phyloP scores from a whole-genome alignment of 2,888 invertebrate genomes.

The Melanostoma scalare region DNA sequence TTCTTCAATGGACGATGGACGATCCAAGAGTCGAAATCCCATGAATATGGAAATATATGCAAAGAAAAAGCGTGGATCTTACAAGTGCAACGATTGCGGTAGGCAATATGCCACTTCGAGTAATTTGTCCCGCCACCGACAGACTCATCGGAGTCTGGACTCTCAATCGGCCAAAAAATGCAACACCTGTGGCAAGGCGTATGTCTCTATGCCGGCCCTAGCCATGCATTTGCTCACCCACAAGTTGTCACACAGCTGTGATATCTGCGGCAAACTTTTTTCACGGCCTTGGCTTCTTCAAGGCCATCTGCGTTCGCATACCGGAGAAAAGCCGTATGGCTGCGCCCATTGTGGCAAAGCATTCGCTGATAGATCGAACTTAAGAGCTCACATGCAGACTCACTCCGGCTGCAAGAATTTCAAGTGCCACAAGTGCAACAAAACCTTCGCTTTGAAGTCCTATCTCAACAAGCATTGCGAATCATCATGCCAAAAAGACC shows the following conservation, averaged over 20 bases:
- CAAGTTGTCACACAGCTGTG: slow-evolving; percentile 95
- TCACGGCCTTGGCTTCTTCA: slow-evolving; percentile 96
- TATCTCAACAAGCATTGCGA: slow-evolving; percentile 97
- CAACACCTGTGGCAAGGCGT: slow-evolving; percentile 96
- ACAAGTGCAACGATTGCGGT: slow-evolving; percentile 93
- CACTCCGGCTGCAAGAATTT: slow-evolving; percentile 95
- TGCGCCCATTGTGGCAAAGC: slow-evolving; percentile 97
- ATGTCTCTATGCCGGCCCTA: slow-evolving; percentile 98
- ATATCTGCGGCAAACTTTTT: slow-evolving; percentile 96
- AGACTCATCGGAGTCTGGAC: slow-evolving; percentile 95
- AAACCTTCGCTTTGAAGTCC: slow-evolving; percentile 96
- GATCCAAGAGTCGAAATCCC: slow-evolving; percentile 79
- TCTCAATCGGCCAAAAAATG: slow-evolving; percentile 97
- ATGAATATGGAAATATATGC: slow-evolving; percentile 65
- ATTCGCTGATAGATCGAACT: slow-evolving; percentile 96
- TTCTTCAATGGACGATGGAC: slow-evolving; percentile 79
- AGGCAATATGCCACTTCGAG: slow-evolving; percentile 96
- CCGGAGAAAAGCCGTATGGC: slow-evolving; percentile 96
- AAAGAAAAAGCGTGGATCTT: slow-evolving; percentile 82
- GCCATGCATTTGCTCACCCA: slow-evolving; percentile 97
- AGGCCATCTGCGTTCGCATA: slow-evolving; percentile 94
- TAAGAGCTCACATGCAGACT: slow-evolving; percentile 97
- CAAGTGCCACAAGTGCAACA: slow-evolving; percentile 92
- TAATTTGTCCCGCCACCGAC: slow-evolving; percentile 94
- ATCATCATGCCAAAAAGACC: slow-evolving; percentile 90